Evolutionary conservation across 2,113 vertebrate species (phyloP).

Genomic region (Eira barbara): DNA sequence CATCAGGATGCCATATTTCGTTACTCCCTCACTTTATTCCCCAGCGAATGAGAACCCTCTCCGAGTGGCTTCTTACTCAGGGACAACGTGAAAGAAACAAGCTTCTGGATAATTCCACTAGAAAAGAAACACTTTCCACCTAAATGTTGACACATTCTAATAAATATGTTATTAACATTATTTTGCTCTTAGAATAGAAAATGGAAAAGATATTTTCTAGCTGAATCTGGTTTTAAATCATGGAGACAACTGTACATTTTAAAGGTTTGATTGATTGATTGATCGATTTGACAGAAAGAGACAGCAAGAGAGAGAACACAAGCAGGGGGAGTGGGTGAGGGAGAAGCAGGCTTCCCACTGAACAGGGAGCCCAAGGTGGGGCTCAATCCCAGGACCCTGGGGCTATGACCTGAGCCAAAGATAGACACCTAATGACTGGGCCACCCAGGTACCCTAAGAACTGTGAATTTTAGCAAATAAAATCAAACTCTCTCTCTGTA

Average conservation of each 20-base stretch:
- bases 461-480: neutral
- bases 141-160: neutral
- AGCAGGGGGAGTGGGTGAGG: no score
- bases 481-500: neutral
- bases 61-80: neutral
- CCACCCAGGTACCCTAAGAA: neutral
- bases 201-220: neutral
- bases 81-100: neutral
- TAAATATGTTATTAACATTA: neutral
- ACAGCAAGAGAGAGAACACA: no score
- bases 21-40: neutral
- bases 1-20: neutral
- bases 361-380: no score
- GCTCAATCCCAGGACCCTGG: no score
- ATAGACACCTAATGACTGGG: no score
- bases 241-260: neutral
- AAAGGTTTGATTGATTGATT: no score
- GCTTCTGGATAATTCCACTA: neutral
- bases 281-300: no score
- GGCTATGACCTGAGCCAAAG: no score
- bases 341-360: no score
- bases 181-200: neutral
- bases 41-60: neutral
- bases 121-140: neutral
- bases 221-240: neutral